A percentile compares a stretch with the other conserved stretches of the same genome.
Evolutionary conservation across 2,888 invertebrate species (phyloP).

Genomic region (Meiosimyza platycephala): DNA sequence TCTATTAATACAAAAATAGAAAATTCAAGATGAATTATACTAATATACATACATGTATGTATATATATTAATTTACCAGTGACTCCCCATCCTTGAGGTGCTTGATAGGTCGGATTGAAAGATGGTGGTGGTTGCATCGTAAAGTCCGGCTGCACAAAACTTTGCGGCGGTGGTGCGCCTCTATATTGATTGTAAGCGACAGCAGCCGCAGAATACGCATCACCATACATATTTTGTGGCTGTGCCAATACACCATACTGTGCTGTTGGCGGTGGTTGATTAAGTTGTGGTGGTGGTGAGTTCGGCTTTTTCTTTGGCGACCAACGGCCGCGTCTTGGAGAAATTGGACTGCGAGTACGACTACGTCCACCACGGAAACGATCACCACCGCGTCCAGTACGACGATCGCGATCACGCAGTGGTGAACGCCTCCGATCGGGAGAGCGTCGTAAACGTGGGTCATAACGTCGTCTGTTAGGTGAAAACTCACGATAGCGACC

Average conservation of each 20-base stretch:
- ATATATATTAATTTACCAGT: conserved; percentile 24
- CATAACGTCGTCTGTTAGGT: conserved; percentile 58
- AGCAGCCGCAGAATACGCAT: conserved; percentile 44
- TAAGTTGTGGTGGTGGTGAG: conserved; percentile 46
- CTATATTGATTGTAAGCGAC: conserved; percentile 55
- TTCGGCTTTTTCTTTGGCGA: conserved; percentile 60
- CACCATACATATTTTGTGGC: conserved; percentile 56
- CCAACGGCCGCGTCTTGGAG: conserved; percentile 58
- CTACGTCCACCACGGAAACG: conserved; percentile 54
- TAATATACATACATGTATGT: neutral
- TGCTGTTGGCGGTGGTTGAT: conserved; percentile 46
- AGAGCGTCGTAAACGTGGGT: conserved; percentile 52
- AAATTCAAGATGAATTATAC: neutral
- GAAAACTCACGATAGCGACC: conserved; percentile 58
- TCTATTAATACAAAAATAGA: conserved; percentile 36
- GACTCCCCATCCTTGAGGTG: conserved; percentile 58
- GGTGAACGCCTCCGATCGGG: conserved; percentile 50
- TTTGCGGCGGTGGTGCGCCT: conserved; percentile 52
- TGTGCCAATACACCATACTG: conserved; percentile 56
- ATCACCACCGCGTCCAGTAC: conserved; percentile 49
- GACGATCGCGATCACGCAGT: conserved; percentile 49
- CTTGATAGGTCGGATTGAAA: conserved; percentile 59
- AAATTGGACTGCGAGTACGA: conserved; percentile 54
- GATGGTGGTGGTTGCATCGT: conserved; percentile 54
- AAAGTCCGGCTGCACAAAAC: conserved; percentile 50